Percentiles rank a stretch among this genome's conserved stretches.
These are phyloP conservation scores for Brachyrhaphis roseni DNA, from an alignment of 2,797 vertebrate genomes.

Conservation along the genomic window DNA sequence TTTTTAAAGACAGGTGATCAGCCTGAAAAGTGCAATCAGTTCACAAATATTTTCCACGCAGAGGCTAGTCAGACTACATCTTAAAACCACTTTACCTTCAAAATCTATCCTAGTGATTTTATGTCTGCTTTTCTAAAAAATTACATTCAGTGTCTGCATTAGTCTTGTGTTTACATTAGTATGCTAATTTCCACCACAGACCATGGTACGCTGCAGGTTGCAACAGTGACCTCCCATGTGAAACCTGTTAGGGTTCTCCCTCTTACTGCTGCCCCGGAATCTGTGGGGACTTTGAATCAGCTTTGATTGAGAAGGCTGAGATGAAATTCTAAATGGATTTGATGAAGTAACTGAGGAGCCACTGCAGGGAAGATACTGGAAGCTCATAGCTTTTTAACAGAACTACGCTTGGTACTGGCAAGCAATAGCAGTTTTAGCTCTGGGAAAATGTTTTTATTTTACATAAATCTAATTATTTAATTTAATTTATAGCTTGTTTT, in stretches of 20 bases:
- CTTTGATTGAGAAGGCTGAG: neutral
- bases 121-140: neutral
- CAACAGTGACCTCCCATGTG: neutral
- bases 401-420: neutral
- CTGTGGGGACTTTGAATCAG: neutral
- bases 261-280: neutral
- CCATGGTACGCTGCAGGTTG: neutral
- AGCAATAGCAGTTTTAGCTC: neutral
- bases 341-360: neutral
- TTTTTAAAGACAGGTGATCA: no score
- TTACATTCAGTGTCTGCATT: neutral
- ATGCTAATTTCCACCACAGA: neutral
- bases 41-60: neutral
- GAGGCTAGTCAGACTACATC: neutral
- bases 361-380: neutral
- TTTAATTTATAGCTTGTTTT: neutral
- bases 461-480: neutral
- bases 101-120: neutral
- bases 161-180: neutral
- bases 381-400: neutral
- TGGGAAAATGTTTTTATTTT: neutral
- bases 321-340: neutral
- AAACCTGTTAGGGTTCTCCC: neutral
- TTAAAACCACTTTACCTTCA: neutral
- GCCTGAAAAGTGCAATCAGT: no score